phyloP scores from a whole-genome alignment of 2,888 invertebrate genomes.

The Stramonita haemastoma region DNA sequence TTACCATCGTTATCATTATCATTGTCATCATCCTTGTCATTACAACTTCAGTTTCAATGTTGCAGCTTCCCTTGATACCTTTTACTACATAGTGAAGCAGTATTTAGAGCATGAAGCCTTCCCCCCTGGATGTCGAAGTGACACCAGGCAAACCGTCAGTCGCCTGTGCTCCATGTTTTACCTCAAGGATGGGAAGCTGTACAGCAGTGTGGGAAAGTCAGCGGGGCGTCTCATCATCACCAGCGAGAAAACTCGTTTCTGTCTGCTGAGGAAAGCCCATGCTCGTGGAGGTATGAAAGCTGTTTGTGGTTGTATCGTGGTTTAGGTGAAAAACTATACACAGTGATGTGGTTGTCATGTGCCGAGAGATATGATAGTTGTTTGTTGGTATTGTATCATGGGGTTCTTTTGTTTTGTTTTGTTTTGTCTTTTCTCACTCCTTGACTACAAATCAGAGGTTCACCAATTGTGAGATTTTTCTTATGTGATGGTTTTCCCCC shows the following conservation, averaged over 20 bases:
- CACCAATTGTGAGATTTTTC: too few relatives aligned
- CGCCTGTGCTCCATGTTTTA: conserved; percentile 54
- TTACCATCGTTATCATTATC: too few relatives aligned
- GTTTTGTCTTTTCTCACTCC: too few relatives aligned
- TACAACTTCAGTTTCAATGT: not conserved
- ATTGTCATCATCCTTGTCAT: too few relatives aligned
- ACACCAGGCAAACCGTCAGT: conserved; percentile 57
- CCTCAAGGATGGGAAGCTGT: conserved; percentile 53
- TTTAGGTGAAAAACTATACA: not conserved
- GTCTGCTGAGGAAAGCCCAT: conserved; percentile 56
- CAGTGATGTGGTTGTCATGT: too few relatives aligned
- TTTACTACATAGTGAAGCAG: conserved; percentile 45
- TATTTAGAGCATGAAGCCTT: conserved; percentile 53
- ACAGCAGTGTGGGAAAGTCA: conserved; percentile 45
- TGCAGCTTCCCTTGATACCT: conserved; percentile 45
- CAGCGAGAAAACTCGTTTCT: conserved; percentile 52
- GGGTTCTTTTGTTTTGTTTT: too few relatives aligned
- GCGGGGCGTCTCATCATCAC: conserved; percentile 42
- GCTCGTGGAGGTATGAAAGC: conserved; percentile 50
- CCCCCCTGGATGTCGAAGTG: conserved; percentile 52
- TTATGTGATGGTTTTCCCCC: too few relatives aligned
- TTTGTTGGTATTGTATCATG: not conserved
- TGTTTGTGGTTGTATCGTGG: not conserved
- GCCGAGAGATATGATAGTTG: not conserved
- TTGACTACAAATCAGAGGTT: too few relatives aligned